phyloP scores from a whole-genome alignment of 2,113 vertebrate species.

The Helogale parvula region DNA sequence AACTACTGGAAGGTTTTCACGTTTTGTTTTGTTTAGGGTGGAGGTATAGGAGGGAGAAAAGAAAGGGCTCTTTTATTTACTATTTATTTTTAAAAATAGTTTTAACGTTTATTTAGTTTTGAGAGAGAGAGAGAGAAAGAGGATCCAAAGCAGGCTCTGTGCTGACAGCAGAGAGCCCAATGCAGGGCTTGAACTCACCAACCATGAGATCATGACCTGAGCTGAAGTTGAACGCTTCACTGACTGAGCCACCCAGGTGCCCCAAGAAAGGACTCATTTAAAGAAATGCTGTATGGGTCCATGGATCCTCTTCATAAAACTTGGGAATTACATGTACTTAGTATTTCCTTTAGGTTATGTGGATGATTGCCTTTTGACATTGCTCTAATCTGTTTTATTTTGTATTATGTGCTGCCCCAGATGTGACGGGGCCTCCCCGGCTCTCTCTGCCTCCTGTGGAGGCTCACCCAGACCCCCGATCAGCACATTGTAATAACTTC shows the following conservation, averaged over 20 bases:
- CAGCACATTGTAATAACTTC: not conserved
- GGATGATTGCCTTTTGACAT: not conserved
- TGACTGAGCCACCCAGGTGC: too few species aligned
- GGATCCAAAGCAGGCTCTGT: too few species aligned
- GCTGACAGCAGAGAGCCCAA: too few species aligned
- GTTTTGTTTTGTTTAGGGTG: not conserved
- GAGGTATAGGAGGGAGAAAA: not conserved
- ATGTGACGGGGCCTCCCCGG: not conserved
- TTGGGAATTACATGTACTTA: not conserved
- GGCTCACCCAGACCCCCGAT: too few species aligned
- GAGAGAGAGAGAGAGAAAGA: too few species aligned
- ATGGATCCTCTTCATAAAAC: not conserved
- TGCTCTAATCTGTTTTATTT: not conserved
- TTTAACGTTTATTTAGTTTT: too few species aligned
- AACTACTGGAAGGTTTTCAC: not conserved
- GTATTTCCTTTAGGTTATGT: not conserved
- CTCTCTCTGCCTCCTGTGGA: not conserved
- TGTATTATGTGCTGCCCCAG: fast-evolving
- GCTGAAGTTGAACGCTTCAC: too few species aligned
- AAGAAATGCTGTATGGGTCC: not conserved
- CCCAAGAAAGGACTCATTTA: too few species aligned
- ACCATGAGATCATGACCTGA: too few species aligned
- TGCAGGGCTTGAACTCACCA: too few species aligned
- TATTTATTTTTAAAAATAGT: too few species aligned
- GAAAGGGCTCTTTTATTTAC: not conserved